Evolutionary conservation across 2,888 invertebrate species (phyloP), one percentile per base, ranked within the genome.

Genomic region (Lucinisca nassula): DNA sequence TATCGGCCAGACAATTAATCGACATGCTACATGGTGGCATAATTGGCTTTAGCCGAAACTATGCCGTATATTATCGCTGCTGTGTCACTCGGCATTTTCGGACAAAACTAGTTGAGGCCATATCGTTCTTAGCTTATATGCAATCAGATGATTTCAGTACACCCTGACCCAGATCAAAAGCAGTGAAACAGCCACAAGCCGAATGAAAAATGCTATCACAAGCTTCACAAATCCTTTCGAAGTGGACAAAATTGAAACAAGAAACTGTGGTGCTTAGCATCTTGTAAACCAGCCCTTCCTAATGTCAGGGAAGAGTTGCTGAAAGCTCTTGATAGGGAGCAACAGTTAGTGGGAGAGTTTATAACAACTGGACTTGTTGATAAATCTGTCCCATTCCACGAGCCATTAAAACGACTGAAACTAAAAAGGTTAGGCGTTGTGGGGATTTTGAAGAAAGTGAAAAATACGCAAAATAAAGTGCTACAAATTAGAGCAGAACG

Each of bases 161-260:
- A 37, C 35, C 32, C 72, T 35, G 37, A 8, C 82, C 14, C 27
- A 85, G 45, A 82, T 88, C 40, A 77, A 78, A 80, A 84, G 74
- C 55, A 78, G 85, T 55, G 85, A 86, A 58, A 40, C 72, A 37
- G 81, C 79, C 70, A 77, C 87, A 51, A 45, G 76, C 45, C 40
- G 70, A 72, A 40, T 81, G 58, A 21, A 73, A n/a, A 37, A 51
- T 40, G 80, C 86, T 10, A 75, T 88, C 30, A 45, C 27, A 17
- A 88, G 49, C 58, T 88, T 88, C 80, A 79, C 72, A 37, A 83
- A 88, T 73, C 83, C 83, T 3, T 88, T 88, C 83, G 40, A 45
- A 40, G 55, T 78, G n/a, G 49, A 12, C 1, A 74, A 86, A 40
- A 8, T 40, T 10, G 14, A 8, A 40, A 40, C 8, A 14, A 40